phyloP scores from a whole-genome alignment of 2,888 invertebrate genomes.

The Oscheius sp. region DNA sequence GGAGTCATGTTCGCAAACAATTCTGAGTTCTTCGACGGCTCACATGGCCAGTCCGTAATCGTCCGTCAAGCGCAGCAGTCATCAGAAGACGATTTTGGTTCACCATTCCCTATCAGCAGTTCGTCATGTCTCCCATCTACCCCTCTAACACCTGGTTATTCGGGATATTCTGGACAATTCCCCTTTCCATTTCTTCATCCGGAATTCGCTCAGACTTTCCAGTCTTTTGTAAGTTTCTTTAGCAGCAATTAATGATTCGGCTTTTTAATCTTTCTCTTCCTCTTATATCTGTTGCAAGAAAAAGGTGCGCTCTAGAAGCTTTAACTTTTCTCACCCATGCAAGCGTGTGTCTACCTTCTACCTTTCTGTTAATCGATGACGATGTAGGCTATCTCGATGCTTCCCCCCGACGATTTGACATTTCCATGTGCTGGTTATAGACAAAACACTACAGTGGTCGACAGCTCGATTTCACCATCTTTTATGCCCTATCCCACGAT shows the following conservation, averaged over 20 bases:
- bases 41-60: conserved; percentile 24
- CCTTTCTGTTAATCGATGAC: neutral
- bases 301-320: too few species aligned
- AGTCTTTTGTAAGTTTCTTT: conserved; percentile 6
- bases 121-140: conserved; percentile 25
- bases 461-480: too few species aligned
- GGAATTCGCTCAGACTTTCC: conserved; percentile 12
- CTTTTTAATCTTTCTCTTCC: neutral
- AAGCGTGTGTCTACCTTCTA: neutral
- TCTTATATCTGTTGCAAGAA: too few species aligned
- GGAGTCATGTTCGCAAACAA: conserved; percentile 33
- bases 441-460: too few species aligned
- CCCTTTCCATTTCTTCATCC: conserved; percentile 12
- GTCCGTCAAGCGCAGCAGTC: conserved; percentile 14
- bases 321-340: neutral
- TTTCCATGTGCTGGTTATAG: too few species aligned
- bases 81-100: conserved; percentile 1
- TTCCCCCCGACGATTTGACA: too few species aligned
- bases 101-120: neutral
- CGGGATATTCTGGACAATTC: conserved; percentile 2
- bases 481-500: too few species aligned
- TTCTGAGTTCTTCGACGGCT: conserved; percentile 20
- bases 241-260: too few species aligned
- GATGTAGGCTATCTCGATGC: neutral
- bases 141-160: conserved; percentile 17